These are phyloP conservation scores for Astropecten irregularis DNA, from an alignment of 53 echinoderm and acorn worm species.

Conservation along the genomic window DNA sequence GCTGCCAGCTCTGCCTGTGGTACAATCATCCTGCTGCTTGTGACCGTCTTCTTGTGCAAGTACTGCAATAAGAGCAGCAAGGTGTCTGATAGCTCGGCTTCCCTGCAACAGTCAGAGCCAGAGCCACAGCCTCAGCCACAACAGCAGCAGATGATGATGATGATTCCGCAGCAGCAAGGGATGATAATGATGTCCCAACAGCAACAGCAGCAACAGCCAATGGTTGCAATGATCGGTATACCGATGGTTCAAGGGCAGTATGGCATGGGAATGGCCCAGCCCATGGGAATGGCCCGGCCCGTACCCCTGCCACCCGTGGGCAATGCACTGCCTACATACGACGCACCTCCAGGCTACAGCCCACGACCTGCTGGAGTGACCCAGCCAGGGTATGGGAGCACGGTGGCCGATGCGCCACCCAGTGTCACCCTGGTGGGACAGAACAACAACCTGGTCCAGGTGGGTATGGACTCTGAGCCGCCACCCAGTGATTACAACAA, in stretches of 20 bases:
- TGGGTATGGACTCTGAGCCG: neutral
- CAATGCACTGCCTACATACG: neutral
- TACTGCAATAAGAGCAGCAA: neutral
- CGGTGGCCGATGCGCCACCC: slow-evolving; percentile 15
- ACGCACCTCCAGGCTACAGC: neutral
- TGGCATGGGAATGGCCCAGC: neutral
- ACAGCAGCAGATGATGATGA: no score
- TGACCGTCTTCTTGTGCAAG: neutral
- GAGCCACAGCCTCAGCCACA: neutral
- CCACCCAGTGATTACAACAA: neutral
- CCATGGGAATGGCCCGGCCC: neutral
- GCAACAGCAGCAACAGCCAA: neutral
- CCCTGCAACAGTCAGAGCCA: neutral
- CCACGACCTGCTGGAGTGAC: neutral
- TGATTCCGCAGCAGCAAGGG: slow-evolving; percentile 16
- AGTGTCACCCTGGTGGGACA: slow-evolving; percentile 43
- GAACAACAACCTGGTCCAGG: slow-evolving; percentile 24
- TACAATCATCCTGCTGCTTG: neutral
- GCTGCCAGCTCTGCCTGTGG: neutral
- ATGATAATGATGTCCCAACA: no score
- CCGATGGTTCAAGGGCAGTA: slow-evolving; percentile 2
- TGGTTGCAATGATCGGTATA: neutral
- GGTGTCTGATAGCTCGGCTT: neutral
- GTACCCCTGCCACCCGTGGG: no score
- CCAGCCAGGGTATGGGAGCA: slow-evolving; percentile 4